Percentiles rank a stretch among this genome's conserved stretches.
These are phyloP conservation scores for Misgurnus mizolepis DNA, from an alignment of 2,113 vertebrate genomes.

Conservation along the genomic window DNA sequence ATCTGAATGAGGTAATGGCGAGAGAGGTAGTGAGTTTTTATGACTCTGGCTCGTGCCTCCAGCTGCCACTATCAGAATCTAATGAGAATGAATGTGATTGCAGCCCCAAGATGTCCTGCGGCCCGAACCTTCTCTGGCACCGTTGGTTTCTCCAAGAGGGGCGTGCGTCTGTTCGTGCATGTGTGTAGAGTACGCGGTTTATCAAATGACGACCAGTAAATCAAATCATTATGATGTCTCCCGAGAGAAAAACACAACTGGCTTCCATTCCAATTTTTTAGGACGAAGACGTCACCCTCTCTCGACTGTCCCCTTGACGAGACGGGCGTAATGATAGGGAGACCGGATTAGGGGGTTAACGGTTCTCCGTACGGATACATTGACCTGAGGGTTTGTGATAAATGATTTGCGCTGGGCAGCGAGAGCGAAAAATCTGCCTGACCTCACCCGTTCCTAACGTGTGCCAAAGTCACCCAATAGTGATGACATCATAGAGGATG, in stretches of 20 bases:
- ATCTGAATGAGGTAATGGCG: constrained; percentile 61
- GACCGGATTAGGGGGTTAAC: constrained; percentile 36
- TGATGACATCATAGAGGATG: constrained; percentile 63
- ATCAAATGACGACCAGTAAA: constrained; percentile 58
- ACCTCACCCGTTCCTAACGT: constrained; percentile 54
- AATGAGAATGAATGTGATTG: constrained; percentile 62
- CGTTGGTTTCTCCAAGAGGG: constrained; percentile 13
- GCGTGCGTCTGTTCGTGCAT: background rate
- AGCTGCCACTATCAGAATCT: constrained; percentile 58
- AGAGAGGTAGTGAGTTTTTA: constrained; percentile 53
- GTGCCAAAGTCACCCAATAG: constrained; percentile 60
- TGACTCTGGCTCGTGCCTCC: constrained; percentile 51
- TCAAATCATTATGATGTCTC: constrained; percentile 57
- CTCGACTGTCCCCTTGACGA: constrained; percentile 41
- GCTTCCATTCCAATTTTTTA: constrained; percentile 20
- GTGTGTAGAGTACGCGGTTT: constrained; percentile 20
- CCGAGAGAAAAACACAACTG: constrained; percentile 49
- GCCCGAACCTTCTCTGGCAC: constrained; percentile 42
- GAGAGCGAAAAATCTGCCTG: constrained; percentile 44
- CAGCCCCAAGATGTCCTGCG: constrained; percentile 47
- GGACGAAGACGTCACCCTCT: constrained; percentile 48
- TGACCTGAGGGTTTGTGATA: constrained; percentile 46
- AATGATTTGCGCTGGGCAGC: constrained; percentile 45
- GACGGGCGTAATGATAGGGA: constrained; percentile 37
- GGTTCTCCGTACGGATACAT: constrained; percentile 21